A percentile compares a stretch with the other conserved stretches of the same genome.
phyloP scores from a whole-genome alignment of 1,140 invertebrate species.

The Campodea augens region DNA sequence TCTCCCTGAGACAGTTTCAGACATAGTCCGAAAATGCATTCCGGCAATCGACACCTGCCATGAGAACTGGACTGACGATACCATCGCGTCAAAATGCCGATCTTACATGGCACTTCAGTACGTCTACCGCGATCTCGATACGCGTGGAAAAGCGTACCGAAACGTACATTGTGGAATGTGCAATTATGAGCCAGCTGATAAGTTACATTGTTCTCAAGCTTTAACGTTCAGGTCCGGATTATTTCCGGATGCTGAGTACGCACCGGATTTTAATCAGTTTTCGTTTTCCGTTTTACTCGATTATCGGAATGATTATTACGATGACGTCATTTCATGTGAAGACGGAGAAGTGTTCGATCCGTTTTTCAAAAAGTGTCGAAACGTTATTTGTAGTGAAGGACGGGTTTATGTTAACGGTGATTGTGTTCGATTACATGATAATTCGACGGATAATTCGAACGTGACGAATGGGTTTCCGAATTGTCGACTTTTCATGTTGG shows the following conservation, averaged over 20 bases:
- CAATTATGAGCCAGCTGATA: slow-evolving; percentile 25
- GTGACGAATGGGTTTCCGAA: slow-evolving; percentile 15
- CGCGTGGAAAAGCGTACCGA: slow-evolving; percentile 22
- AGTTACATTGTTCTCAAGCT: slow-evolving; percentile 20
- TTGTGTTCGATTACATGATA: neutral
- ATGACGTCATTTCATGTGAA: slow-evolving; percentile 17
- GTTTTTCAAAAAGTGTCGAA: slow-evolving; percentile 28
- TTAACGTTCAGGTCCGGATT: slow-evolving; percentile 12
- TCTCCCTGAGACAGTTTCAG: slow-evolving; percentile 13
- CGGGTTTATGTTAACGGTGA: slow-evolving; percentile 15
- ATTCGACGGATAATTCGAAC: slow-evolving; percentile 17
- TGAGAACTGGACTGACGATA: slow-evolving; percentile 19
- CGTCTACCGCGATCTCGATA: neutral
- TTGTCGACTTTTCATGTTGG: slow-evolving; percentile 25
- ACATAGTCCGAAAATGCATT: slow-evolving; percentile 15
- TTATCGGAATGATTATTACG: slow-evolving; percentile 14
- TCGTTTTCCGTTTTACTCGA: slow-evolving; percentile 33
- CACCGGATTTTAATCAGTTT: slow-evolving; percentile 24
- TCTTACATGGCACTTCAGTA: neutral
- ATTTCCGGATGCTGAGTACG: slow-evolving; percentile 11
- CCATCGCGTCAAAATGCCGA: slow-evolving; percentile 13
- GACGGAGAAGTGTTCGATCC: slow-evolving; percentile 28
- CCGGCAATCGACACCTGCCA: slow-evolving; percentile 19
- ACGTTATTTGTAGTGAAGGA: slow-evolving; percentile 20
- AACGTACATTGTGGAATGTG: slow-evolving; percentile 38